phyloP scores from a whole-genome alignment of 2,888 invertebrate species.

The Ashinkailepas kermadecensis region DNA sequence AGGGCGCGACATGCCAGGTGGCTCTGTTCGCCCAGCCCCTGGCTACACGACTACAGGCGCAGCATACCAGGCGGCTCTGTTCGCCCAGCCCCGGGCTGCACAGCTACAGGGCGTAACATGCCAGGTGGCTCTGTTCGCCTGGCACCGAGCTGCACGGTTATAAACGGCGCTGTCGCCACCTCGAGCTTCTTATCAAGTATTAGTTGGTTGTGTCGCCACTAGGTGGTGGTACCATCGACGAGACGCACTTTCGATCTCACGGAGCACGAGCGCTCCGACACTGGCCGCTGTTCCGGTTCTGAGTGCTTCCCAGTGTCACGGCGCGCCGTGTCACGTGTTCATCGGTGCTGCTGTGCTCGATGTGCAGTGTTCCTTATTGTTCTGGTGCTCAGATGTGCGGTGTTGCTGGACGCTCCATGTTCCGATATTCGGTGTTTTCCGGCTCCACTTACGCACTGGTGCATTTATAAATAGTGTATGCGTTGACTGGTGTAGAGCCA shows the following conservation, averaged over 20 bases:
- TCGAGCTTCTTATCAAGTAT: conserved; percentile 12
- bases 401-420: no score
- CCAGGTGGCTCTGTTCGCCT: not conserved
- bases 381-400: no score
- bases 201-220: not conserved
- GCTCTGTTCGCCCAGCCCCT: conserved; percentile 65
- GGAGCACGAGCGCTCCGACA: not conserved
- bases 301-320: no score
- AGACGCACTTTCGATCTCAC: not conserved
- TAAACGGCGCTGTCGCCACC: not conserved
- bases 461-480: no score
- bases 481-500: no score
- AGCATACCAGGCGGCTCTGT: no score
- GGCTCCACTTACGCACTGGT: no score
- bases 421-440: no score
- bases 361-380: no score
- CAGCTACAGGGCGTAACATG: not conserved
- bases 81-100: not conserved
- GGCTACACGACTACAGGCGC: not conserved
- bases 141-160: not conserved
- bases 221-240: not conserved
- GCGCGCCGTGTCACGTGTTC: no score
- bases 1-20: conserved; percentile 88
- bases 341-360: no score
- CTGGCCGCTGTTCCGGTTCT: no score